Base-by-base conservation (phyloP, 2,888 invertebrate species). In the Empis stercorea region DNA sequence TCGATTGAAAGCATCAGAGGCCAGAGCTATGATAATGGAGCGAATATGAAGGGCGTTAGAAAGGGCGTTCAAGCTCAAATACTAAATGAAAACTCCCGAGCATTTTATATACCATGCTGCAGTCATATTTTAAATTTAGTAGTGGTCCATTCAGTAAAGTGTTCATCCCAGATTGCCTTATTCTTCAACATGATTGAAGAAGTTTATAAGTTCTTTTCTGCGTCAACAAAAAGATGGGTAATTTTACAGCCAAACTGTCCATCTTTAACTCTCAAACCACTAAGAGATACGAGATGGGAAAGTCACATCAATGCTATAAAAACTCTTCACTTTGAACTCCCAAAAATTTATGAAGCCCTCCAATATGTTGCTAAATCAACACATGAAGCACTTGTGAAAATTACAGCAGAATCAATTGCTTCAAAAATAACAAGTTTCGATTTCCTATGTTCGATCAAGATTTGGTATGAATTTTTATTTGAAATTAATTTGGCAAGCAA, bases 151-250 rank as follows among this genome's bases (percentile, higher is more conserved):
- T 20, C 20, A 5, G 20, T 20, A 20, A 20, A 20, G 20, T 20
- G 20, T 20, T 20, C 20, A 20, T 36, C 43, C 36, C 49, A 52
- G 48, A 47, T 53, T 27, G 48, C 53, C 4, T 48, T 16, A 38
- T 57, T 56, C 51, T 57, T 59, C 44, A 20, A 20, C 20, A 48
- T 56, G 17, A 47, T 57, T n/a, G 54, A 59, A 52, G 51, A 51
- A 47, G 34, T 57, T 30, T 60, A 52, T 47, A 38, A 34, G 17
- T 59, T 54, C 48, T 60, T 60, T 52, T 56, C 55, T 37, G 46
- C 48, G 32, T 56, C 56, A 37, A 52, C 52, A 40, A 51, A 57
- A 43, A 48, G 49, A 23, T 53, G 52, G 51, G 20, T 27, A 16
- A 30, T 46, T 45, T 44, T 52, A 30, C 27, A 41, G 14, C 14